A percentile compares a stretch with the other conserved stretches of the same genome.
These are phyloP conservation scores for Scolopax bukidnonensis DNA, from an alignment of 2,797 vertebrate species.

Conservation along the genomic window DNA sequence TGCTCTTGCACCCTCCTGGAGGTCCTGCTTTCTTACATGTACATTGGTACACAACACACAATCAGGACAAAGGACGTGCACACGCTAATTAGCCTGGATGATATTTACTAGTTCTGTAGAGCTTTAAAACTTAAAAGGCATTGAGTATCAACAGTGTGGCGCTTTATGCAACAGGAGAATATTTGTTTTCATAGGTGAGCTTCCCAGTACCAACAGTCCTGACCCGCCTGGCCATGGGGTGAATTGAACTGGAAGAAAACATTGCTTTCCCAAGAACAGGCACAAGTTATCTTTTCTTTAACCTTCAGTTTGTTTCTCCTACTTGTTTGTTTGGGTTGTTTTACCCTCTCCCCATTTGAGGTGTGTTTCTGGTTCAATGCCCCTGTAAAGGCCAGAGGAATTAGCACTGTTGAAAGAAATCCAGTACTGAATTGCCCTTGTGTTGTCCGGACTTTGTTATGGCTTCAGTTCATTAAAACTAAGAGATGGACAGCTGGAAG, in stretches of 20 bases:
- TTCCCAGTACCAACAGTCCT: slow-evolving; percentile 61
- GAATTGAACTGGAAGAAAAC: slow-evolving; percentile 68
- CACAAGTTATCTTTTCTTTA: slow-evolving; percentile 68
- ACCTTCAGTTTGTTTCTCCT: slow-evolving; percentile 75
- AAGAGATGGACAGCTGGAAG: slow-evolving; percentile 49
- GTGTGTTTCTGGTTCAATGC: slow-evolving; percentile 78
- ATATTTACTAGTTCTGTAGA: slow-evolving; percentile 10
- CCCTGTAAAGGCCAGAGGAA: slow-evolving; percentile 69
- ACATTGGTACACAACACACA: background rate
- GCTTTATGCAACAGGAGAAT: slow-evolving; percentile 64
- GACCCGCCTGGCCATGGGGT: slow-evolving; percentile 50
- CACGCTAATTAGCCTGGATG: background rate
- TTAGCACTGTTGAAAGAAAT: slow-evolving; percentile 69
- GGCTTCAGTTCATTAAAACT: slow-evolving; percentile 68
- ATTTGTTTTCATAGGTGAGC: slow-evolving; percentile 72
- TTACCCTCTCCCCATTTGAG: slow-evolving; percentile 75
- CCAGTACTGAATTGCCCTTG: slow-evolving; percentile 29
- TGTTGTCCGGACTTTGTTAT: slow-evolving; percentile 52
- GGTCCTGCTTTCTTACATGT: background rate
- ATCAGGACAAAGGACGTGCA: background rate
- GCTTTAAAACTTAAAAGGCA: slow-evolving; percentile 62
- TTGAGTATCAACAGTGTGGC: slow-evolving; percentile 48
- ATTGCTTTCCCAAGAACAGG: slow-evolving; percentile 53
- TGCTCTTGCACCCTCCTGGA: background rate
- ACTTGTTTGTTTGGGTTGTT: slow-evolving; percentile 78